Evolutionary conservation across 2,888 invertebrate species (phyloP).

Genomic region (Drosophila multiciliata): DNA sequence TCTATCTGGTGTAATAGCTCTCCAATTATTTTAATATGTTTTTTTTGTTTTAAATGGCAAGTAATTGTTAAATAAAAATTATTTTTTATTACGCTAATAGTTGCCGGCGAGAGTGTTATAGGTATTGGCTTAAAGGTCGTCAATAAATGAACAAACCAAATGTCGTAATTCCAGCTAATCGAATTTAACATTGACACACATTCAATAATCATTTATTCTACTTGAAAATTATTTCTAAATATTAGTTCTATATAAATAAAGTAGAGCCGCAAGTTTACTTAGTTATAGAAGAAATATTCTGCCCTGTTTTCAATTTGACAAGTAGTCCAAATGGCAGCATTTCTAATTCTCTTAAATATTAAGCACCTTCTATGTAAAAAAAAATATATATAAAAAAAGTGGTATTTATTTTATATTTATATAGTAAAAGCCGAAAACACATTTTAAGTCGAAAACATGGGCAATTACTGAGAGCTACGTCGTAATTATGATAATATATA

Average conservation of each 20-base stretch:
- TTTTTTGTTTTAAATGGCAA: not conserved
- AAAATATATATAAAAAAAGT: not conserved
- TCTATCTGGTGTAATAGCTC: not conserved
- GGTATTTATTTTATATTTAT: not conserved
- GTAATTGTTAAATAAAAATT: not conserved
- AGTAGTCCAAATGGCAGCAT: not conserved
- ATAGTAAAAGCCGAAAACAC: not conserved
- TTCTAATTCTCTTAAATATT: not conserved
- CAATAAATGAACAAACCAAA: not conserved
- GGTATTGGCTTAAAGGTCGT: not conserved
- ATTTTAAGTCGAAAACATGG: not conserved
- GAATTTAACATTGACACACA: not conserved
- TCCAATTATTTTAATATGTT: not conserved
- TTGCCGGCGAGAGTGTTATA: not conserved
- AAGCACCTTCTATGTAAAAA: not conserved
- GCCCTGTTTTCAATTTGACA: not conserved
- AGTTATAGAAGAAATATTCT: not conserved
- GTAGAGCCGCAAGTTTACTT: not conserved
- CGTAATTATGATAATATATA: not conserved
- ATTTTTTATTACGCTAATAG: not conserved
- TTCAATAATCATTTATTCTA: not conserved
- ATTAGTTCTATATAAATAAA: not conserved
- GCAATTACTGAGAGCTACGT: not conserved
- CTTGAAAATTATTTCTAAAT: not conserved
- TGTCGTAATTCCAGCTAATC: not conserved